A percentile compares a stretch with the other conserved stretches of the same genome.
These are phyloP conservation scores for Asteroscopus sphinx DNA, from an alignment of 2,888 invertebrate species.

Conservation along the genomic window DNA sequence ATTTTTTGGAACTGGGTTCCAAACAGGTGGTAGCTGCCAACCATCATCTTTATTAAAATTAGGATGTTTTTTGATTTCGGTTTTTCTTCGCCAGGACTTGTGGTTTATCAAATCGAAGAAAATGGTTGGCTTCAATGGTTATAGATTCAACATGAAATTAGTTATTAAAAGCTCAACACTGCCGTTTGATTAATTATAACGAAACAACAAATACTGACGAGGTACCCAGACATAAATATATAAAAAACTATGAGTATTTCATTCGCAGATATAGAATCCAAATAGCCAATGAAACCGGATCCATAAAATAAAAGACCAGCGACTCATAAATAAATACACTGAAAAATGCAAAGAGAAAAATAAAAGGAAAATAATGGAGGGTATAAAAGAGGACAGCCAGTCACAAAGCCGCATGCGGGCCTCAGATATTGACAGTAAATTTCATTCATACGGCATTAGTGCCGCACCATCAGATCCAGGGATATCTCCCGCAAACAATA, in stretches of 20 bases:
- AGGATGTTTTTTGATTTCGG: too few species aligned
- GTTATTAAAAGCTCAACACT: neutral
- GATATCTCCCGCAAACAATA: conserved; percentile 75
- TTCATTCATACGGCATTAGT: conserved; percentile 90
- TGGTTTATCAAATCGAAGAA: too few species aligned
- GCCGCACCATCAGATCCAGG: conserved; percentile 89
- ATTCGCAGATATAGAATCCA: conserved; percentile 51
- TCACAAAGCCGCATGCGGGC: conserved; percentile 89
- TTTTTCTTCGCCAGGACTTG: too few species aligned
- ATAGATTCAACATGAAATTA: neutral
- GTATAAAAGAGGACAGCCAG: conserved; percentile 87
- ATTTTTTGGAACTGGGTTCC: too few species aligned
- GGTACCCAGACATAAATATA: conserved; percentile 28
- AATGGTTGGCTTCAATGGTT: too few species aligned
- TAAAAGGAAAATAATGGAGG: conserved; percentile 82
- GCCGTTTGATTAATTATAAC: conserved; percentile 4
- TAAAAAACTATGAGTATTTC: conserved; percentile 34
- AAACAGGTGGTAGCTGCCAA: too few species aligned
- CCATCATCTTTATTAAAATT: too few species aligned
- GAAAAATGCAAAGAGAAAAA: conserved; percentile 79
- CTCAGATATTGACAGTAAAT: conserved; percentile 90
- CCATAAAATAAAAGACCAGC: conserved; percentile 69
- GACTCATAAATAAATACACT: conserved; percentile 77
- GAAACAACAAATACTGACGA: conserved; percentile 9
- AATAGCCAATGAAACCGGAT: conserved; percentile 63